Conservation (phyloP, 2,888 invertebrate genomes). For the Drymonia ruficornis region DNA sequence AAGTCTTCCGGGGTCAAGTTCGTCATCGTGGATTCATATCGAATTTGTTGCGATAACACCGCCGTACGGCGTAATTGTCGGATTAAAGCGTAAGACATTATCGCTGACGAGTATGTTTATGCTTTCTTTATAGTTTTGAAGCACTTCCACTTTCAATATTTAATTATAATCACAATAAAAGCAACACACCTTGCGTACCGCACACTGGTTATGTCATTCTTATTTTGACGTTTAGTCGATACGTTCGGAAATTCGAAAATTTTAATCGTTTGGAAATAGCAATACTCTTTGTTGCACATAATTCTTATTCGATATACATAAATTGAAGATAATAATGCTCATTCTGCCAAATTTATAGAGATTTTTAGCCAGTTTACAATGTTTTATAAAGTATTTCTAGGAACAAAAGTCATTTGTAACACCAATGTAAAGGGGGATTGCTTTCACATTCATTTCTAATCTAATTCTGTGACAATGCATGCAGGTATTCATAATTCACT, state of each 20-base stretch:
- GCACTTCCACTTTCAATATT: conserved; percentile 20
- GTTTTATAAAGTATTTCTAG: no score
- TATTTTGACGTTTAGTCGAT: conserved; percentile 57
- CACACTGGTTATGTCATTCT: conserved; percentile 55
- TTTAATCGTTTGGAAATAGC: not conserved
- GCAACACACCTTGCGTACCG: conserved; percentile 39
- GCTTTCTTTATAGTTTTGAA: conserved; percentile 20
- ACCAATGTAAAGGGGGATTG: no score
- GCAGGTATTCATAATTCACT: no score
- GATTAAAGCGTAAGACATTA: conserved; percentile 72
- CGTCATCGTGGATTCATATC: conserved; percentile 70
- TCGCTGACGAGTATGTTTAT: conserved; percentile 16
- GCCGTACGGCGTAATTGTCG: conserved; percentile 71
- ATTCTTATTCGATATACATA: not conserved
- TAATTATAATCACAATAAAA: conserved; percentile 9
- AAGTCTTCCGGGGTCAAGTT: conserved; percentile 75
- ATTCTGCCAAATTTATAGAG: no score
- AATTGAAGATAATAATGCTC: no score
- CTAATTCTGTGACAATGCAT: no score
- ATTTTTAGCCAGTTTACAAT: no score
- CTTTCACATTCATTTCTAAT: no score
- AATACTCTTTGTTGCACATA: not conserved
- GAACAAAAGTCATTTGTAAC: no score
- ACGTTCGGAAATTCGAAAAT: conserved; percentile 49
- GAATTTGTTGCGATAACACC: conserved; percentile 63